Percentiles rank a stretch among this genome's conserved stretches.
phyloP scores from a whole-genome alignment of 2,888 invertebrate species.

The Epinotia nisella region DNA sequence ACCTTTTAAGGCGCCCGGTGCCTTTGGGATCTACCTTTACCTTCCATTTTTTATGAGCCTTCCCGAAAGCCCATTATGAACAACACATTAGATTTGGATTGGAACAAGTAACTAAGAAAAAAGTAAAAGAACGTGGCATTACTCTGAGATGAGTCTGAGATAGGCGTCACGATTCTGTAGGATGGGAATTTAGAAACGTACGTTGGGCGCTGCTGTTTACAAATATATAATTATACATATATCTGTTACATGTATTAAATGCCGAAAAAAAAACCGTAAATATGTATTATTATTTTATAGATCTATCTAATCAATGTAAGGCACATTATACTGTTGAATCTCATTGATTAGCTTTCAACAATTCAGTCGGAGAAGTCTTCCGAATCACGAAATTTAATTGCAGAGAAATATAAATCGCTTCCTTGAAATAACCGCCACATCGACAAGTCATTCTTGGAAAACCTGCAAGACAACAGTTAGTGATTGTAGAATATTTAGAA shows the following conservation, averaged over 20 bases:
- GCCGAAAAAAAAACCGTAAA: background rate
- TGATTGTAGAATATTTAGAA: too few relatives aligned
- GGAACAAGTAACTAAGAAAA: slow-evolving; percentile 55
- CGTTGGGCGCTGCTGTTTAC: slow-evolving; percentile 13
- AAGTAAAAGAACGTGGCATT: slow-evolving; percentile 56
- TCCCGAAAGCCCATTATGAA: slow-evolving; percentile 68
- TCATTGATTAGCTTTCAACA: slow-evolving; percentile 23
- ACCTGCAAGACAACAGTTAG: too few relatives aligned
- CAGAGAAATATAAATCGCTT: too few relatives aligned
- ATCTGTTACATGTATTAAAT: background rate
- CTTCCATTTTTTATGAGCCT: slow-evolving; percentile 66
- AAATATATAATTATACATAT: background rate
- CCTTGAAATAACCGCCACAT: too few relatives aligned
- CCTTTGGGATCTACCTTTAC: slow-evolving; percentile 65
- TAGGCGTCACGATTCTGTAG: slow-evolving; percentile 46
- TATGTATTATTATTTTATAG: background rate
- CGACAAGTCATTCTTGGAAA: too few relatives aligned
- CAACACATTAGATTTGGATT: slow-evolving; percentile 69
- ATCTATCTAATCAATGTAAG: background rate
- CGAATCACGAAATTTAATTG: slow-evolving; percentile 24
- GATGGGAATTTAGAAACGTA: slow-evolving; percentile 33
- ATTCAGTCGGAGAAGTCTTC: background rate
- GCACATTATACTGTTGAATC: background rate
- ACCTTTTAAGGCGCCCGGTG: slow-evolving; percentile 74
- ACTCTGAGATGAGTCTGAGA: slow-evolving; percentile 58